Percentiles rank a stretch among this genome's conserved stretches.
Evolutionary conservation across 2,797 vertebrate species (phyloP).

Genomic region (Danio tinwini): DNA sequence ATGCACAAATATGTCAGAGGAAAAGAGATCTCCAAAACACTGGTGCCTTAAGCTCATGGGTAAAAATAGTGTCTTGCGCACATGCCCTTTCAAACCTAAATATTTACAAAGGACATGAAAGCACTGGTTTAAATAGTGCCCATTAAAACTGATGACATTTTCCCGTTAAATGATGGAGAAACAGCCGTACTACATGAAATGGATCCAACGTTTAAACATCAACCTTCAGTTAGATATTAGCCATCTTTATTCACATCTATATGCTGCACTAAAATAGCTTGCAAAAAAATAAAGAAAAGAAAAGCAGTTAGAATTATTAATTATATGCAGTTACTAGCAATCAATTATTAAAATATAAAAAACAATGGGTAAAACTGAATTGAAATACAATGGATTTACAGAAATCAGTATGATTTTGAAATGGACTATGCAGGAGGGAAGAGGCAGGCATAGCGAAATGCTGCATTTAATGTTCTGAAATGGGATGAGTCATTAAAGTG

Average conservation of each 20-base stretch:
- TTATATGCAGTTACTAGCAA: constrained; percentile 19
- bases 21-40: constrained; percentile 56
- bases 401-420: constrained; percentile 5
- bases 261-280: constrained; percentile 46
- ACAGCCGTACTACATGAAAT: constrained; percentile 54
- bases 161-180: constrained; percentile 53
- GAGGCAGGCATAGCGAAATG: not conserved
- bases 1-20: constrained; percentile 57
- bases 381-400: constrained; percentile 25
- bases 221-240: constrained; percentile 60
- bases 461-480: not conserved
- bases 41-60: constrained; percentile 65
- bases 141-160: constrained; percentile 73
- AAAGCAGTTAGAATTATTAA: not conserved
- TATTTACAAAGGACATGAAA: constrained; percentile 78
- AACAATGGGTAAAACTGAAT: not conserved
- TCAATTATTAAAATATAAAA: not conserved
- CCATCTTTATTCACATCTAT: constrained; percentile 54
- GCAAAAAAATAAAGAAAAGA: not conserved
- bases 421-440: not conserved
- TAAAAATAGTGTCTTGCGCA: constrained; percentile 71
- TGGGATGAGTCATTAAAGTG: not conserved
- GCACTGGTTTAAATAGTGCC: constrained; percentile 71
- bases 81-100: constrained; percentile 73
- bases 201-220: constrained; percentile 62